Conservation (phyloP, 1,140 invertebrate genomes). For the Solenopsis invicta region DNA sequence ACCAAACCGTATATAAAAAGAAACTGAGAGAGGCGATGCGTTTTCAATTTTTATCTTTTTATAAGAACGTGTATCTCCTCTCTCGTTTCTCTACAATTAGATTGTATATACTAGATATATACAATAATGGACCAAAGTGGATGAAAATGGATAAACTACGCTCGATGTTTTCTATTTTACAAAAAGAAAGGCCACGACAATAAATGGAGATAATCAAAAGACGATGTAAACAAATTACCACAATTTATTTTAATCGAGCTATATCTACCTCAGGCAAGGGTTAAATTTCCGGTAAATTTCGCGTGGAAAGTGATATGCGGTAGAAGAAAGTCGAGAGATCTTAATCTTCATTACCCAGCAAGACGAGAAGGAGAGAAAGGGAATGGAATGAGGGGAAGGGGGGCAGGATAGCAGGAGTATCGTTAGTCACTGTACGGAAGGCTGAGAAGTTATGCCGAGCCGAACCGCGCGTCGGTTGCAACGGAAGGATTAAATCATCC, state of each 20-base stretch:
- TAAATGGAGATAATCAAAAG: constrained; percentile 4
- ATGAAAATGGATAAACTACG: constrained; percentile 5
- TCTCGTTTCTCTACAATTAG: not conserved
- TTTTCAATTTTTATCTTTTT: not conserved
- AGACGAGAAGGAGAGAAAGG: constrained; percentile 41
- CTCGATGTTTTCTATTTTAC: constrained; percentile 4
- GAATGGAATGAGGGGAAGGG: constrained; percentile 2
- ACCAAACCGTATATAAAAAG: not conserved
- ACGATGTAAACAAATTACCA: constrained; percentile 39
- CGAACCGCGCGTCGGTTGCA: constrained; percentile 21
- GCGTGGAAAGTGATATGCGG: constrained; percentile 41
- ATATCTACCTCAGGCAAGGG: constrained; percentile 29
- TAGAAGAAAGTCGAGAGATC: constrained; percentile 63
- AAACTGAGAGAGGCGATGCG: not conserved
- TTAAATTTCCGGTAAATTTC: constrained; percentile 50
- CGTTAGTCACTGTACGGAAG: constrained; percentile 55
- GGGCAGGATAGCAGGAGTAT: constrained; percentile 51
- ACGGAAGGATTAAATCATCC: constrained; percentile 62
- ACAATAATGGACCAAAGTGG: not conserved
- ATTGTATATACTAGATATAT: not conserved
- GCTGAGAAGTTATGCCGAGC: constrained; percentile 52
- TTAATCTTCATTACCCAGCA: constrained; percentile 72
- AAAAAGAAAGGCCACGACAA: not conserved
- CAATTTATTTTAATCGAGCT: constrained; percentile 28
- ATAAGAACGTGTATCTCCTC: not conserved